Evolutionary conservation across 2,113 vertebrate species (phyloP), one percentile per base, ranked within the genome.

Genomic region (Engystomops pustulosus): DNA sequence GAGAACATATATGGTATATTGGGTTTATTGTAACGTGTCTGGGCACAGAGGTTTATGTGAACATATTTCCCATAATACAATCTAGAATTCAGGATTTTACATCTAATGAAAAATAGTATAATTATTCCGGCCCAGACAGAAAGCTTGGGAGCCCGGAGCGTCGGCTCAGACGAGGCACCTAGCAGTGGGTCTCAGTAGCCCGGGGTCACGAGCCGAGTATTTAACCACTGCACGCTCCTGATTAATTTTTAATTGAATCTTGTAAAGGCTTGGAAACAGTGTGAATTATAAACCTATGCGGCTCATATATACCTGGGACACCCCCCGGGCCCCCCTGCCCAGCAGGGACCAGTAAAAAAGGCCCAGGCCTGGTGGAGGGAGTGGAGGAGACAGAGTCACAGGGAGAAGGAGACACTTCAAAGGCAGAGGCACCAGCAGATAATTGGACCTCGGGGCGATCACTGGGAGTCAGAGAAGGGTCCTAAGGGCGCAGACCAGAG

Each of bases 241-340:
- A 84, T 84, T 84, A 78, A 84, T 84, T 77, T 84, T 84, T 84
- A 84, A 84, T 78, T 84, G 74, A 84, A 55, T 69, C 82, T 84
- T 84, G 82, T 84, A 84, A 84, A 84, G 45, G 72, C 82, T n/a
- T 84, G 72, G 58, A 84, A 84, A 77, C 60, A 72, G 71, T 41
- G 74, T 69, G 82, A 84, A 53, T 69, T 84, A 77, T 53, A 76
- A 49, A 69, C 25, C 80, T 47, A 23, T 23, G 68, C 27, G 44
- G 18, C 20, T 47, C 30, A 51, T 55, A 38, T 44, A 76, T 58
- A 51, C 17, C 79, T 12, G 12, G 38, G 68, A 34, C 55, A 36
- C 38, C 41, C 27, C 76, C 23, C 34, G n/a, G n/a, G n/a, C n/a
- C n/a, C n/a, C n/a, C n/a, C n/a, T n/a, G 15, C 68, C 47, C 41